Percentiles rank a stretch among this genome's conserved stretches.
Evolutionary conservation across 2,888 invertebrate genomes (phyloP).

Genomic region (Stramonita haemastoma): DNA sequence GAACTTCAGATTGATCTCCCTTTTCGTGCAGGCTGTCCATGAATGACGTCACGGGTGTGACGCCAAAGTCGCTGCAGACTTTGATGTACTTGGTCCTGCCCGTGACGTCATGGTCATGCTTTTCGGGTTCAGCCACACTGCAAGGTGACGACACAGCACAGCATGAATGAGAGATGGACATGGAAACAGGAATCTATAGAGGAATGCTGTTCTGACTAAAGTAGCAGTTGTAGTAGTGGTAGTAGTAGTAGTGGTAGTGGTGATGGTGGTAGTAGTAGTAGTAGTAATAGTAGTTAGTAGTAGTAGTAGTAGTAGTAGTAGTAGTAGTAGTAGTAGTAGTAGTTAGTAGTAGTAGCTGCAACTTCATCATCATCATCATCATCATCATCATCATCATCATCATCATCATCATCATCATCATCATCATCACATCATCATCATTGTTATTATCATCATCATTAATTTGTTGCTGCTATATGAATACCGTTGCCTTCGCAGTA

Average conservation of each 20-base stretch:
- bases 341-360: no score
- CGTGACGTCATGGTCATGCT: slow-evolving; percentile 41
- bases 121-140: slow-evolving; percentile 45
- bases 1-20: slow-evolving; percentile 61
- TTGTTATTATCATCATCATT: background rate
- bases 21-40: slow-evolving; percentile 65
- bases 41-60: slow-evolving; percentile 53
- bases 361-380: slow-evolving; percentile 20
- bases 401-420: background rate
- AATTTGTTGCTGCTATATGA: no score
- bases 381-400: background rate
- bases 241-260: no score
- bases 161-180: background rate
- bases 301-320: no score
- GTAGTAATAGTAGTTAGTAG: no score
- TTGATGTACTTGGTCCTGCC: slow-evolving; percentile 40
- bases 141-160: no score
- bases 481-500: background rate
- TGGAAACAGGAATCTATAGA: background rate
- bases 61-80: slow-evolving; percentile 41
- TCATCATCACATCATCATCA: background rate
- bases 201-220: background rate
- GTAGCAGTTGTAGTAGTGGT: no score
- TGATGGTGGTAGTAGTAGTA: no score
- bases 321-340: no score